Evolutionary conservation across 2,797 vertebrate genomes (phyloP).

Genomic region (Salarias fasciatus): DNA sequence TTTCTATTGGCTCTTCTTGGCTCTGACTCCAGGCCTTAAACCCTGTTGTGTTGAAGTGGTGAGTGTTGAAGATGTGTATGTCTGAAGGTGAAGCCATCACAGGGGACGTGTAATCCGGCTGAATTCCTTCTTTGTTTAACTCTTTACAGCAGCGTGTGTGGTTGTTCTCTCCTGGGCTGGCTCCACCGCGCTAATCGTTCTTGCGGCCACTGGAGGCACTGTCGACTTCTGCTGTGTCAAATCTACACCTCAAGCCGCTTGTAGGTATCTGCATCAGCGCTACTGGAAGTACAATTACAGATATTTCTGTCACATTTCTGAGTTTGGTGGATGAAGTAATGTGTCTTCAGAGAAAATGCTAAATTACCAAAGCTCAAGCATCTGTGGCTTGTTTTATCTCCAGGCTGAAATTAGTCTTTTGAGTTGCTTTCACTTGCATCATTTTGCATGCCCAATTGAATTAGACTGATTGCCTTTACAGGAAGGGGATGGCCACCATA

Average conservation of each 20-base stretch:
- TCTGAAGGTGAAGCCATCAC: conserved; percentile 27
- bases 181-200: not conserved
- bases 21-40: conserved; percentile 5
- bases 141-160: conserved; percentile 17
- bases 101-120: conserved; percentile 34
- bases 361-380: conserved; percentile 43
- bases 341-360: conserved; percentile 45
- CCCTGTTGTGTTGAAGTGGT: conserved; percentile 7
- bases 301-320: conserved; percentile 41
- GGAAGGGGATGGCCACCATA: conserved; percentile 66
- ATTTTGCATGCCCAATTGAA: conserved; percentile 73
- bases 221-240: conserved; percentile 6
- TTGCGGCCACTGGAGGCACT: conserved; percentile 29
- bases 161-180: not conserved
- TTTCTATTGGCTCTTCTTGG: conserved; percentile 14
- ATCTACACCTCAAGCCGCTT: conserved; percentile 5
- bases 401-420: conserved; percentile 62
- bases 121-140: conserved; percentile 28
- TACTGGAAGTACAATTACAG: conserved; percentile 4
- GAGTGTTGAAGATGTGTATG: conserved; percentile 25
- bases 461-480: conserved; percentile 73
- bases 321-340: conserved; percentile 26
- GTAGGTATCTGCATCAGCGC: conserved; percentile 18
- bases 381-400: conserved; percentile 62
- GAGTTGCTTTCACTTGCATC: conserved; percentile 72